phyloP scores from a whole-genome alignment of 2,888 invertebrate genomes.

The Formica aserva region DNA sequence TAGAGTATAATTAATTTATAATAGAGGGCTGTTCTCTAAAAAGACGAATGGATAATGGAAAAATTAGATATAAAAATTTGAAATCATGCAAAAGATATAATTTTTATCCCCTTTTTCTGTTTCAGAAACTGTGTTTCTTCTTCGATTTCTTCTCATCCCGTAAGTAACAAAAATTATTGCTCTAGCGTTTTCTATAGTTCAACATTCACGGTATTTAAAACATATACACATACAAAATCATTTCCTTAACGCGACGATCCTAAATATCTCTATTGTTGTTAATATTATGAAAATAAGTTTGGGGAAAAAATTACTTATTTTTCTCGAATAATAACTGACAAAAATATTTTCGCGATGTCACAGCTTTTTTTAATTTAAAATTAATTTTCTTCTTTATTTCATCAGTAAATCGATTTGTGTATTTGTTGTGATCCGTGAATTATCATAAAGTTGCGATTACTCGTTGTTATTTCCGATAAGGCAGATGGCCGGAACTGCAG shows the following conservation, averaged over 20 bases:
- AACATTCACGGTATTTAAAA: background rate
- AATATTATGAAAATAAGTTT: conserved; percentile 1
- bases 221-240: background rate
- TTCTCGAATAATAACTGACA: background rate
- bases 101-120: background rate
- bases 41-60: background rate
- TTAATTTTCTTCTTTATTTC: background rate
- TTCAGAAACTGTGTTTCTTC: background rate
- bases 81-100: background rate
- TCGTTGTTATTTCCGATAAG: conserved; percentile 48
- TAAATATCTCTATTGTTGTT: background rate
- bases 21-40: background rate
- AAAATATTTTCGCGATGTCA: background rate
- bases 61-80: background rate
- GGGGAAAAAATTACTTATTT: background rate
- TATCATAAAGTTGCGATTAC: conserved; percentile 11
- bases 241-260: background rate
- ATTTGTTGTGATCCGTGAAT: background rate
- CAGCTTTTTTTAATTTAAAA: background rate
- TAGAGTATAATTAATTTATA: background rate
- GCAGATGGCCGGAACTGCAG: conserved; percentile 49
- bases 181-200: background rate
- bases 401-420: background rate
- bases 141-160: background rate
- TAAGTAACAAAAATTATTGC: background rate